Conservation (phyloP, 30 jellyfish, hydroid and myxozoan species). For the Hydractinia symbiolongicarpus region DNA sequence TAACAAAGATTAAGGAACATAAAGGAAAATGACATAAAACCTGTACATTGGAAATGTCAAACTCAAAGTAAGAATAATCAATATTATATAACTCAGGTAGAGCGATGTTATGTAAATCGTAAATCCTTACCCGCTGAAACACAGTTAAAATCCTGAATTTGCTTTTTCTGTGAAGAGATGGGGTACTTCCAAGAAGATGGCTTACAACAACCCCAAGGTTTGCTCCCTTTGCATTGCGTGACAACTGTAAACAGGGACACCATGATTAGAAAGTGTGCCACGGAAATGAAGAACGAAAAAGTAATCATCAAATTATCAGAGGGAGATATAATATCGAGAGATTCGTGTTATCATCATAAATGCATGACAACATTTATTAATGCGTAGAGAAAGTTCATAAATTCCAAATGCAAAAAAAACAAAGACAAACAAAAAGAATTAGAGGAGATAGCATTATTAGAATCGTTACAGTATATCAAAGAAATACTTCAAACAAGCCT, state of each 20-base stretch:
- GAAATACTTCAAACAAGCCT: not conserved
- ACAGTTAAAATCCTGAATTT: not conserved
- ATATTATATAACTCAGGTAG: too few species aligned
- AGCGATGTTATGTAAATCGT: too few species aligned
- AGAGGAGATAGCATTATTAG: conserved; percentile 1
- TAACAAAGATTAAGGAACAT: too few species aligned
- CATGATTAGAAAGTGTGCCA: not conserved
- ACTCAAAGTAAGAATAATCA: too few species aligned
- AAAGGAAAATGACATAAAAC: too few species aligned
- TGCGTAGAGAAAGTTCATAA: not conserved
- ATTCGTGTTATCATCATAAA: not conserved
- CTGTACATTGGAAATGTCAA: too few species aligned
- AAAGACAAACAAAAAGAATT: not conserved
- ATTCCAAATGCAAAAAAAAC: not conserved
- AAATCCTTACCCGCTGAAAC: not conserved
- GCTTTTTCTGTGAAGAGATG: not conserved
- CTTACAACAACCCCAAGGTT: not conserved
- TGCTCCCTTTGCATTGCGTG: not conserved
- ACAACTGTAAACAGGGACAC: not conserved
- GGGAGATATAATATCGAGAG: too few species aligned
- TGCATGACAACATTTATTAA: not conserved
- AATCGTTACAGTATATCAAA: not conserved
- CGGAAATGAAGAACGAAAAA: not conserved
- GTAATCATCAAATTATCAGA: not conserved
- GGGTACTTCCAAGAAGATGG: not conserved